Base-by-base conservation (phyloP, 2,797 vertebrate species). In the Delichon dasypus region DNA sequence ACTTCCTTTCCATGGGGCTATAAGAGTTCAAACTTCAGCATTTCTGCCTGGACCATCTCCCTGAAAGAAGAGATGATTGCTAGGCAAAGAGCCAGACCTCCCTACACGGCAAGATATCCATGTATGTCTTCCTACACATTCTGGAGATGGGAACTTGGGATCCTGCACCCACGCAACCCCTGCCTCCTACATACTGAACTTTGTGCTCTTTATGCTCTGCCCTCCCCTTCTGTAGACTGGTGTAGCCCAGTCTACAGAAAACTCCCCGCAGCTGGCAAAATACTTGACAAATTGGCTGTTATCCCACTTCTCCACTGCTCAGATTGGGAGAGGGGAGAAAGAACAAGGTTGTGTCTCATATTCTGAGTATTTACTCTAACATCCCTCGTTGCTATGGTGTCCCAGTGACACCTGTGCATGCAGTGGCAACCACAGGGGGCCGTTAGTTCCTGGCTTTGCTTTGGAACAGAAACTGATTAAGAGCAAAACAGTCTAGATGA, bases 71-170 rank as follows among this genome's bases (percentile, higher is more conserved):
- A 83, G 57, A 58, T 0, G 13, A 60, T 54, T 65, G 20, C 77
- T 44, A 86, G 93, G 83, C 90, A 84, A 73, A 79, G 36, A 73
- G 88, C 83, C 96, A 94, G 77, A 62, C 67, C 64, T 62, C 83
- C 90, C 93, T 64, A 89, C 86, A 91, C 2, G 0, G 47, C 44
- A 62, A 95, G 84, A 84, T 79, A 95, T 76, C 94, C 45, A 66
- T 78, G 78, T 61, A 58, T 58, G 72, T 71, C 85, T 87, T 93
- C 92, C 93, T 90, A 95, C 78, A 42, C 34, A 0, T 76, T 72
- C 61, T 88, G 61, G 50, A 89, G 75, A 68, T 29, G 54, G 54
- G 50, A 27, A 80, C 53, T 88, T 58, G 47, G 75, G 85, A 80
- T 83, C 50, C 75, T 80, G 68, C 61, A 89, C 78, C 68, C 50